Evolutionary conservation across 1,140 invertebrate genomes (phyloP), one percentile per base, ranked within the genome.

Genomic region (Adelges cooleyi): DNA sequence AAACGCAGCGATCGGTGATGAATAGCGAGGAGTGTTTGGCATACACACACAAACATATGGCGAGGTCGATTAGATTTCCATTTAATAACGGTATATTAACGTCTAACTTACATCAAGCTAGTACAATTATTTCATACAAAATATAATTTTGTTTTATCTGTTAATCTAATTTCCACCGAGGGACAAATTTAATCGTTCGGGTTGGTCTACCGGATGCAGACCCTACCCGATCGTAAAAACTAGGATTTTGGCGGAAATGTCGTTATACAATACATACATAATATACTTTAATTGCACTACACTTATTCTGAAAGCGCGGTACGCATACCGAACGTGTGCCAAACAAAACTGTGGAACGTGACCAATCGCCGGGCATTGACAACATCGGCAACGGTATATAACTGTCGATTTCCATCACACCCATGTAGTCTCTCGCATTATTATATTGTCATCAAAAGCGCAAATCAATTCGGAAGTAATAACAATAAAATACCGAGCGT

Each of bases 161-260:
- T 44, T 8, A 4, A 17, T 44, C 4, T 8, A 17, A 54, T 54
- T 54, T 56, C 15, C 29, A 6, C 20, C 23, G 3, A 25, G 15
- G 25, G 27, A 25, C 18, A 17, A 3, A 17, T 62, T 42, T 22
- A 48, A 62, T 29, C 29, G 27, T 27, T 23, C 3, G 29, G 42
- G 42, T 13, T 48, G 56, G 42, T 46, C 56, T 29, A 29, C 56
- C 56, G 56, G 56, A 59, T n/a, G n/a, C 23, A 40, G 38, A 62
- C 56, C 38, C 23, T 18, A 40, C 36, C 56, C 42, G 42, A 17
- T 62, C 56, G 40, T 62, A 33, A 48, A 62, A 48, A 54, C 15
- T 46, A 46, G 27, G 27, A 22, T 29, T 59, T 59, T 59, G 40
- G 22, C 40, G 40, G 54, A 46, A 59, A 59, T 17, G 25, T 9